Evolutionary conservation across 2,888 invertebrate genomes (phyloP), one percentile per base, ranked within the genome.

Genomic region (Calameuta pallipes): DNA sequence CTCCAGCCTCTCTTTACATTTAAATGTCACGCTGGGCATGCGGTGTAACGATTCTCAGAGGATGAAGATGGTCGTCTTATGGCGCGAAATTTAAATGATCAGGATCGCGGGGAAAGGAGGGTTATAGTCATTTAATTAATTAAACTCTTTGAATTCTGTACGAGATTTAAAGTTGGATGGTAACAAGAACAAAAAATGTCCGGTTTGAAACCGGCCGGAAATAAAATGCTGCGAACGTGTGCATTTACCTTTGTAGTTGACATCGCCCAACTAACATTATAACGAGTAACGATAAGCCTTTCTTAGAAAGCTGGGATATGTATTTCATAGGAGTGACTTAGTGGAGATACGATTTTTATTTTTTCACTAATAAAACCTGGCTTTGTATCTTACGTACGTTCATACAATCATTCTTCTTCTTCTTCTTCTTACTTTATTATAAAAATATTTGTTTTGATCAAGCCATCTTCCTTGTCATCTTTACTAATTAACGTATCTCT

Each of bases 291-390:
- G 31, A 71, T 34, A n/a, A 41, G 69, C 71, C 35, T 37, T 75
- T 73, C 31, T 71, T 41, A 75, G 33, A 33, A 74, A 33, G 68
- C 78, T 74, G 78, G 74, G 80, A 82, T 80, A 81, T 82, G 78
- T 80, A 80, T 80, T 74, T 75, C 80, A 76, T 76, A 80, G 75
- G 76, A 76, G 77, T 56, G 56, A 75, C 70, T 77, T 80, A 80
- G 79, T 79, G 73, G 78, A 80, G 75, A 79, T 82, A 82, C 77
- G 69, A 76, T 81, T 81, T 82, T 82, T 76, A 81, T 82, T 80
- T 82, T 79, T 81, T 78, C 77, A 77, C 81, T 78, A 80, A 81
- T 79, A 79, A 81, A 80, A 81, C 78, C 71, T 81, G 80, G 76
- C 79, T 81, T 80, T 82, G 71, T 78, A 79, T 78, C 76, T 78